phyloP scores from a whole-genome alignment of 2,888 invertebrate species.

The Silvanus unidentatus region DNA sequence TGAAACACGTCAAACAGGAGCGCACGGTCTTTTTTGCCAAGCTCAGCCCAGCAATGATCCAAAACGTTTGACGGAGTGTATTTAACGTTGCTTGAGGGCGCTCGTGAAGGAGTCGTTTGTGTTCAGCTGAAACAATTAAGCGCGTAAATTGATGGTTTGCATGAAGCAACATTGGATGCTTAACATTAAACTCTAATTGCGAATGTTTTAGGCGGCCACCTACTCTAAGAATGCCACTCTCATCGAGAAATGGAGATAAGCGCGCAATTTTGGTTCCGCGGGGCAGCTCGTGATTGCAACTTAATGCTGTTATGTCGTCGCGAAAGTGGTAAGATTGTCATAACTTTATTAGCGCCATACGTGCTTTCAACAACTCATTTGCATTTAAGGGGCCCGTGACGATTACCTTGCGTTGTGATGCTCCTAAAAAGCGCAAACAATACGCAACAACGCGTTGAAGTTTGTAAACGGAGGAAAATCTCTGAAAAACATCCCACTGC shows the following conservation, averaged over 20 bases:
- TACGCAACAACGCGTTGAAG: no score
- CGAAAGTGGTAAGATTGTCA: no score
- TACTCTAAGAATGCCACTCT: slow-evolving; percentile 5
- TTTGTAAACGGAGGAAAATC: no score
- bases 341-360: no score
- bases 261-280: no score
- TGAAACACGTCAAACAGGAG: slow-evolving; percentile 7
- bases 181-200: neutral
- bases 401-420: no score
- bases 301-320: no score
- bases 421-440: no score
- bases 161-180: slow-evolving; percentile 6
- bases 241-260: slow-evolving; percentile 9
- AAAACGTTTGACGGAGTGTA: slow-evolving; percentile 4
- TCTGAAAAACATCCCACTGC: no score
- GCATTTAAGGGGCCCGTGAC: no score
- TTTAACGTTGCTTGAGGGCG: slow-evolving; percentile 3
- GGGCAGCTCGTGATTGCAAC: no score
- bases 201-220: slow-evolving; percentile 7
- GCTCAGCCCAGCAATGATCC: slow-evolving; percentile 1
- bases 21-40: neutral
- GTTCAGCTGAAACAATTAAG: neutral
- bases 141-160: neutral
- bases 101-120: slow-evolving; percentile 4
- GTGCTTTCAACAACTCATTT: no score